Percentiles rank a stretch among this genome's conserved stretches.
phyloP scores from a whole-genome alignment of 2,888 invertebrate genomes.

The Napeogenes inachia region DNA sequence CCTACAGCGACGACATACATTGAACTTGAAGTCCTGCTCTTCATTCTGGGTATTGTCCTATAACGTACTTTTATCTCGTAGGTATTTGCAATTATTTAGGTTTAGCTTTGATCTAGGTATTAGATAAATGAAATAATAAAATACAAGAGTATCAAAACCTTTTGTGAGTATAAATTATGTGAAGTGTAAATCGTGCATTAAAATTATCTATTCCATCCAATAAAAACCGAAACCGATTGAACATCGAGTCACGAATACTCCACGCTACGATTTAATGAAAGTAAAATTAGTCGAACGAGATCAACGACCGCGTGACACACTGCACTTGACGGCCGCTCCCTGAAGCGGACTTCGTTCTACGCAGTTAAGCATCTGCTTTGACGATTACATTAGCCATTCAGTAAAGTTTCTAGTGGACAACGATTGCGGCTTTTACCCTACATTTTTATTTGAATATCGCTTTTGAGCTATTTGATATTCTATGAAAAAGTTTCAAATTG shows the following conservation, averaged over 20 bases:
- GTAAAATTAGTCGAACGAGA: conserved; percentile 64
- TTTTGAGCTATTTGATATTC: no score
- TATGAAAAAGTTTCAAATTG: no score
- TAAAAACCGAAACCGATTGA: conserved; percentile 21
- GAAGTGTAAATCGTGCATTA: neutral
- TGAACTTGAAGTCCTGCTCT: conserved; percentile 63
- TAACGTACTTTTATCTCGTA: conserved; percentile 10
- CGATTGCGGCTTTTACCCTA: no score
- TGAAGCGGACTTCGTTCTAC: conserved; percentile 34
- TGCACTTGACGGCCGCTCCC: conserved; percentile 54
- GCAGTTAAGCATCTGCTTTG: conserved; percentile 17
- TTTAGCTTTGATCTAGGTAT: no score
- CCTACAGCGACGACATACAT: conserved; percentile 69
- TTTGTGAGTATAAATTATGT: neutral
- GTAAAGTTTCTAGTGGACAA: neutral
- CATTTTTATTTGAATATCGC: no score
- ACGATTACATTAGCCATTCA: conserved; percentile 5
- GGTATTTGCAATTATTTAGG: neutral
- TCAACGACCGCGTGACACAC: conserved; percentile 69
- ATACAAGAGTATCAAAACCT: neutral
- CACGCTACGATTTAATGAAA: conserved; percentile 57
- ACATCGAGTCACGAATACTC: conserved; percentile 37
- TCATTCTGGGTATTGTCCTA: conserved; percentile 33
- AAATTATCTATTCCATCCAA: neutral
- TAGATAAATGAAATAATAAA: no score